Evolutionary conservation across 2,113 vertebrate species (phyloP).

Genomic region (Bombycilla garrulus): DNA sequence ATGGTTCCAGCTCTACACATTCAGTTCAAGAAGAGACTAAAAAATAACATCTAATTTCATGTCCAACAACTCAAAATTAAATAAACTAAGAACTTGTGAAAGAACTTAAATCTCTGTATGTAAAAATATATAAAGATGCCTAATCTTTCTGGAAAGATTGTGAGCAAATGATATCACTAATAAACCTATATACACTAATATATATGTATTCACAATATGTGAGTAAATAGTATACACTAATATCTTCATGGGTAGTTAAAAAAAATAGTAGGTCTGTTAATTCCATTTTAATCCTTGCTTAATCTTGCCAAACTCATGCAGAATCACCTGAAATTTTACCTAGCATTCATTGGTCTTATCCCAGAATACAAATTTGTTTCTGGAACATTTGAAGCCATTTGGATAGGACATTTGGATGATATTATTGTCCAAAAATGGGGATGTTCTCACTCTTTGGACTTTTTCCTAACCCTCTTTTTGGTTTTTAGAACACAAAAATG

Average conservation of each 20-base stretch:
- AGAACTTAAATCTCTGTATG: not conserved
- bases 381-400: constrained; percentile 55
- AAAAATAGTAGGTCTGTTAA: not conserved
- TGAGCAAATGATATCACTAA: not conserved
- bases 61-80: not conserved
- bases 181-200: too few species aligned
- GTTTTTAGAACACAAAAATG: constrained; percentile 51
- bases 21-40: not conserved
- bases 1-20: not conserved
- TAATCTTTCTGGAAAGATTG: not conserved
- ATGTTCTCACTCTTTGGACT: constrained; percentile 63
- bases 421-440: constrained; percentile 59
- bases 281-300: not conserved
- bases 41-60: not conserved
- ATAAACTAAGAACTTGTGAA: not conserved
- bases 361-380: constrained; percentile 29
- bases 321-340: constrained; percentile 51
- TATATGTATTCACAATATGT: too few species aligned
- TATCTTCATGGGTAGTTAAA: not conserved
- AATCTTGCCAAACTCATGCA: not conserved
- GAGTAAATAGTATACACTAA: not conserved
- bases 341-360: not conserved
- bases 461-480: constrained; percentile 47
- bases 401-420: constrained; percentile 54
- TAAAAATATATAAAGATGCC: not conserved